These are phyloP conservation scores for Garra rufa DNA, from an alignment of 2,113 vertebrate species.

Conservation along the genomic window DNA sequence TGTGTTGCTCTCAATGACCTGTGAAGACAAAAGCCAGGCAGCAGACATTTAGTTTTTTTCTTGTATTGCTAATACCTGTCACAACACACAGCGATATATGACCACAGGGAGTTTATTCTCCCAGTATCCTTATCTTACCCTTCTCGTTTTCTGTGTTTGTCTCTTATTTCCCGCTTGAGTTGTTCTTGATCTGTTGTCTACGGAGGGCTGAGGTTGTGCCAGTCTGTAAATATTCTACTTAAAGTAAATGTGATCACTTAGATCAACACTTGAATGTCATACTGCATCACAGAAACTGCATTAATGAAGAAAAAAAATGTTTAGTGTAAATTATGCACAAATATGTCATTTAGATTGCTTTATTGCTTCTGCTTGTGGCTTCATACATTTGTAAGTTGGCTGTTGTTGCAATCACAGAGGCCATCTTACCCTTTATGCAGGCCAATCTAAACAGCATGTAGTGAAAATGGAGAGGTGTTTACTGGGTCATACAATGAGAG, in stretches of 20 bases:
- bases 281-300: not conserved
- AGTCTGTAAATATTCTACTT: no score
- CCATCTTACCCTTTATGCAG: conserved; percentile 41
- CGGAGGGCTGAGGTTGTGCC: not conserved
- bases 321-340: no score
- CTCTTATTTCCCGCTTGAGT: not conserved
- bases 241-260: not conserved
- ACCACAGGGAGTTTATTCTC: not conserved
- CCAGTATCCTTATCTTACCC: not conserved
- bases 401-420: conserved; percentile 22
- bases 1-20: not conserved
- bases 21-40: not conserved
- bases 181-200: not conserved
- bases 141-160: not conserved
- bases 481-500: conserved; percentile 40
- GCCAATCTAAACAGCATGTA: conserved; percentile 19
- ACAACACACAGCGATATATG: conserved; percentile 8
- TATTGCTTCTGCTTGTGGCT: conserved; percentile 11
- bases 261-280: not conserved
- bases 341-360: not conserved
- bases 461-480: conserved; percentile 36
- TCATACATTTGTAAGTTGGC: not conserved
- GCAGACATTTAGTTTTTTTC: not conserved
- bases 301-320: no score
- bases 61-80: not conserved